Conservation (phyloP, 2,113 vertebrate genomes). For the Ptilonorhynchus violaceus region DNA sequence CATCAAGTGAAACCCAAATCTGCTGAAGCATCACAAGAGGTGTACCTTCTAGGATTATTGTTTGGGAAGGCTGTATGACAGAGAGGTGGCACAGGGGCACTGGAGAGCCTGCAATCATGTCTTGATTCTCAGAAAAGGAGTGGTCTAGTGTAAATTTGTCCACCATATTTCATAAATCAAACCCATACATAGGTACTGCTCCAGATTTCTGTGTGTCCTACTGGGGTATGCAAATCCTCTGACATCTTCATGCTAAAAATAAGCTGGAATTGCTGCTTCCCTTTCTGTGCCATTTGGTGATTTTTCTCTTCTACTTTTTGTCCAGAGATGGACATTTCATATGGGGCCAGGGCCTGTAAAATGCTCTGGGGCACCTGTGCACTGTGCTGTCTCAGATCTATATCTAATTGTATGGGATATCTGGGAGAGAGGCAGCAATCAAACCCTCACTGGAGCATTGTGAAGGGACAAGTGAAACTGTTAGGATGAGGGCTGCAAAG, state of each 20-base stretch:
- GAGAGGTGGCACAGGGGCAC: background rate
- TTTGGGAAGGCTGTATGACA: background rate
- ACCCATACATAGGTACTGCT: background rate
- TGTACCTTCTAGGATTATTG: background rate
- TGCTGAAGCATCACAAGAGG: background rate
- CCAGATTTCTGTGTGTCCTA: background rate
- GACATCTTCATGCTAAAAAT: background rate
- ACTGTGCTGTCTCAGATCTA: background rate
- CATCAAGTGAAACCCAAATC: background rate
- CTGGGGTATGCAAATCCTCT: background rate
- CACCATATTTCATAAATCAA: background rate
- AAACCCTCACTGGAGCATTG: background rate
- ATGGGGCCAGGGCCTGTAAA: background rate
- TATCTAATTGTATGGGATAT: background rate
- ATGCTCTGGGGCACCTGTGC: background rate
- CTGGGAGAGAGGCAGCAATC: background rate
- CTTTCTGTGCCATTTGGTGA: background rate
- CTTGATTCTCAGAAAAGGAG: background rate
- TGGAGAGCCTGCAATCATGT: background rate
- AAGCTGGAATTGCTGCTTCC: background rate
- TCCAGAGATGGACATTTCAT: background rate
- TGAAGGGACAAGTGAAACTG: background rate
- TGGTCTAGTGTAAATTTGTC: background rate
- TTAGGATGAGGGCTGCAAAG: background rate
- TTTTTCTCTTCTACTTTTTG: background rate